Evolutionary conservation across 2,113 vertebrate species (phyloP), one percentile per base, ranked within the genome.

Genomic region (Chlorodrepanis virens): DNA sequence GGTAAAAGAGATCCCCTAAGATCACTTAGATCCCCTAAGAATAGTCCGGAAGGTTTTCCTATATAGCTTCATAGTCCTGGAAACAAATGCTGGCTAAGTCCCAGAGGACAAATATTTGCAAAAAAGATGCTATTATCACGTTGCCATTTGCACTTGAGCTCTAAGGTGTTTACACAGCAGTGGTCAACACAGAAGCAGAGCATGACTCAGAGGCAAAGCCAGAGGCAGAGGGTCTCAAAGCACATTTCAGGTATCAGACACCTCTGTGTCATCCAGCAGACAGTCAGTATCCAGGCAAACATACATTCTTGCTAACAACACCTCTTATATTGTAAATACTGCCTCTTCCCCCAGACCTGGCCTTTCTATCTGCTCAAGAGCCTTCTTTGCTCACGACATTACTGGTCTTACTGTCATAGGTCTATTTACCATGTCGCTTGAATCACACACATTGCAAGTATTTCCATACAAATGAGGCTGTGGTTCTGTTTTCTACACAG

Each of bases 121-220:
- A 72, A 91, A 87, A 86, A 79, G 83, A 90, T 68, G 84, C 63
- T 49, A 91, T 96, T 96, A 97, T 96, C 88, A 86, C 31, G 25
- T 70, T 94, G 78, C 67, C 67, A 59, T 94, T 97, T 83, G 75
- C 79, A 86, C 83, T 94, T 76, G 84, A 93, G 75, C 92, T 89
- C 71, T 59, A 47, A 64, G 72, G 83, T 97, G 77, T 93, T 95
- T 96, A 83, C 89, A 77, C 87, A 97, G 95, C 82, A 94, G 44
- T 59, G 92, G 82, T 57, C 22, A 7, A 64, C 89, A 92, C 76
- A 94, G 94, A 77, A 74, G 77, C 79, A 77, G 85, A 57, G 24
- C 83, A 50, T 60, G 94, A 81, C 72, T 81, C 56, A 63, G 68
- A 81, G 60, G 42, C 83, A 74, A 25, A 0, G 4, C 42, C 0